phyloP scores from a whole-genome alignment of 1,140 invertebrate genomes.

The Leucophenga varia region DNA sequence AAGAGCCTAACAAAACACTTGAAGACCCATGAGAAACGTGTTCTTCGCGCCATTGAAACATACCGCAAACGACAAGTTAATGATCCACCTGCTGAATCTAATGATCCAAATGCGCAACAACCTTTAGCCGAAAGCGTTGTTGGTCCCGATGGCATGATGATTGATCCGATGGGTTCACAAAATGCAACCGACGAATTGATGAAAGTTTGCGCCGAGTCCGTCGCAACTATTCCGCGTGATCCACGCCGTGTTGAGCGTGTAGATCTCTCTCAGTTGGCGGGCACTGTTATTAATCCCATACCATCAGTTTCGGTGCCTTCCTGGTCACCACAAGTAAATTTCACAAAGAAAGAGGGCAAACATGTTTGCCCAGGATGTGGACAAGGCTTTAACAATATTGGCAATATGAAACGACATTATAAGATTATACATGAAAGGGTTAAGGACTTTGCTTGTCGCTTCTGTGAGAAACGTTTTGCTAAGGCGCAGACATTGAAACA shows the following conservation, averaged over 20 bases:
- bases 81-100: conserved; percentile 20
- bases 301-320: conserved; percentile 45
- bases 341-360: conserved; percentile 50
- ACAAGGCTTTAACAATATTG: conserved; percentile 49
- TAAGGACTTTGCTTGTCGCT: conserved; percentile 50
- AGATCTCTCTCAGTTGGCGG: conserved; percentile 41
- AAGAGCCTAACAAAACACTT: conserved; percentile 50
- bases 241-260: conserved; percentile 45
- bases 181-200: conserved; percentile 49
- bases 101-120: conserved; percentile 1
- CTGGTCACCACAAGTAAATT: conserved; percentile 49
- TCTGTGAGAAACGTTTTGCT: conserved; percentile 45
- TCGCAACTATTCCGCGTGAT: conserved; percentile 47
- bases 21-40: conserved; percentile 52
- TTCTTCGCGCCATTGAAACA: conserved; percentile 45
- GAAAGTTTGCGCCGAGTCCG: conserved; percentile 48
- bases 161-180: conserved; percentile 21
- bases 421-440: conserved; percentile 53
- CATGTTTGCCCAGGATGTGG: conserved; percentile 50
- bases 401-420: conserved; percentile 50
- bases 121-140: background rate
- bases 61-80: conserved; percentile 47
- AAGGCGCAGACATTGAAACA: conserved; percentile 52
- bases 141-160: conserved; percentile 16
- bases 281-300: conserved; percentile 48